Base-by-base conservation (phyloP, 1,140 invertebrate genomes). In the Sitobion miscanthi region DNA sequence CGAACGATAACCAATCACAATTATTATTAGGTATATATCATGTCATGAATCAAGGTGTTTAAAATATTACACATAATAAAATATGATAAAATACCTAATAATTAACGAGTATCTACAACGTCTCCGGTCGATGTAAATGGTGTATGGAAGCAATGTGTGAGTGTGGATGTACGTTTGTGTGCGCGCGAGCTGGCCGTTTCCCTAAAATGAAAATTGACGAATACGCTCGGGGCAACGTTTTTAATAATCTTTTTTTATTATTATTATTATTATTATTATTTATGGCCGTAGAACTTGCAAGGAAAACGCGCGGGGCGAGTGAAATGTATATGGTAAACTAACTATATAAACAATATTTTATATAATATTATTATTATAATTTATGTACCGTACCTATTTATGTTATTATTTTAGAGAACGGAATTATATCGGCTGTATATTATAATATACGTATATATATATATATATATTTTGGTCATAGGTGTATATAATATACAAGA, bases 141-240 rank as follows among this genome's bases (percentile, higher is more conserved):
- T 52, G 35, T 54, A 38, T 54, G 62, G 62, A 35, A 77, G n/a
- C 62, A 35, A 17, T 77, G 62, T 77, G 14, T 69, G 30, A n/a
- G 62, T 69, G 20, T 82, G 38, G 23, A 45, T 45, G 9, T 21
- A 42, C n/a, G 82, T 38, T 54, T 54, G n/a, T 87, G 45, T 35
- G 49, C 8, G 85, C 7, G 1, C 62, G n/a, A 77, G 62, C 30
- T 77, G 62, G 30, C 25, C 54, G 89, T 90, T 69, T 90, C 89
- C 89, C 45, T 90, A 90, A 90, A 90, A 57, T 69, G 25, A 90
- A 90, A 90, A 90, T 90, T 38, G 89, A 90, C 89, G n/a, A n/a
- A 45, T 45, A 20, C 57, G 89, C 89, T 69, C 14, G 11, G n/a
- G 89, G 89, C 89, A 42, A 69, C 38, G 17, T 38, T 45, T 90